Evolutionary conservation across 1,140 invertebrate species (phyloP), one percentile per base, ranked within the genome.

Genomic region (Drosophila pseudoananassae): DNA sequence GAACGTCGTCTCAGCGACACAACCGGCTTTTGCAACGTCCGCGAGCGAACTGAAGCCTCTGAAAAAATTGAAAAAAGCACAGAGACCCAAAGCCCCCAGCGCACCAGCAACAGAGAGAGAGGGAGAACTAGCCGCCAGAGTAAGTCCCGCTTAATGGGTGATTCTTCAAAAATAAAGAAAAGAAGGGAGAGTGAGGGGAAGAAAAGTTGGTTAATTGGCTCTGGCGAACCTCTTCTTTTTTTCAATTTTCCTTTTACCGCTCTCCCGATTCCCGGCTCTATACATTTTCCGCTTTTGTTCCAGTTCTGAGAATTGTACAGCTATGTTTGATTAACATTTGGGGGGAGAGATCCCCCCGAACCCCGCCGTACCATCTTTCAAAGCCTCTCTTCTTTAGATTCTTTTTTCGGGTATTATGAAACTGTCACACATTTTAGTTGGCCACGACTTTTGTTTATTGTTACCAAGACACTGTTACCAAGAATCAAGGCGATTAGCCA

Each of bases 301-400:
- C 63, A 87, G 75, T 88, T 87, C 83, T 82, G 53, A 61, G 82
- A 87, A 88, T 88, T 82, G 70, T 85, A 87, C 82, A 87, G 82
- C 82, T 87, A 87, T 76, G 70, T 87, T 87, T 87, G 83, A 88
- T 85, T 87, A 85, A 78, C 83, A 85, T 85, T 85, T 75, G 43
- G n/a, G 12, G 43, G n/a, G 12, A 57, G 55, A 47, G 29, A 64
- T 57, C 61, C 63, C 61, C 40, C 55, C 60, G 15, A 27, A 43
- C 50, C 50, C 50, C 31, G 36, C 40, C 29, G 17, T 20, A 58
- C 36, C 58, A 55, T 54, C 66, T 46, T 17, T 31, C 38, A 33
- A 54, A 33, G 33, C 53, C 49, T 59, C 15, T 43, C 31, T 31
- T 76, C 25, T 53, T 33, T 33, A 15, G 23, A 52, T 36, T 49